Evolutionary conservation across 2,797 vertebrate species (phyloP), one percentile per base, ranked within the genome.

Genomic region (Pseudochirops cupreus): DNA sequence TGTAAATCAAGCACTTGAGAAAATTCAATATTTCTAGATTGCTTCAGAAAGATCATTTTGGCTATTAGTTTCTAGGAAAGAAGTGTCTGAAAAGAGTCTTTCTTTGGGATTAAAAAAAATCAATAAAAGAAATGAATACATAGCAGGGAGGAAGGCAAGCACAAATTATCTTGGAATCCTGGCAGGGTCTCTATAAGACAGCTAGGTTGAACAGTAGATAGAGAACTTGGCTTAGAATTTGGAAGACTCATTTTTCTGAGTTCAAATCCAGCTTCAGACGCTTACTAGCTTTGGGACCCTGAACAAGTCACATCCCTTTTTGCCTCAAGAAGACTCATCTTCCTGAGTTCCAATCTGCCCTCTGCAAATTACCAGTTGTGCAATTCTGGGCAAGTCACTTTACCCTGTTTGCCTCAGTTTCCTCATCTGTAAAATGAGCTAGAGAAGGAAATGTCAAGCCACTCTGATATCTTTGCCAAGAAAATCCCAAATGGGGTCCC

Each of bases 71-170:
- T 96, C 56, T 52, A 31, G 13, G 29, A 92, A 29, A 4, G 90
- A 94, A 92, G 9, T 50, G n/a, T 29, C 39, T 39, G 50, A 54
- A 39, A 95, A 94, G 24, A 59, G 90, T 29, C 89, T 96, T 95
- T 93, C 92, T 46, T 94, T 58, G 52, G 55, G 50, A 90, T n/a
- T 62, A 39, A n/a, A 95, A 82, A 94, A 52, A 93, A 29, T 14
- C 39, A 95, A 92, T 67, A 67, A 82, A 55, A 93, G 29, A 90
- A 95, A 95, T 67, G 92, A 96, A 94, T 57, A 29, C 54, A 90
- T 46, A 93, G 52, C 29, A 92, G 57, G 67, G 82, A 91, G 26
- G 29, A 95, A 67, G 16, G 39, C 26, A 21, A 62, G 26, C 29
- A 24, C 56, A 93, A 46, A 74, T 94, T 1, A 92, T 67, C 62